Conservation (phyloP, 2,888 invertebrate genomes). For the Eristalinus aeneus region DNA sequence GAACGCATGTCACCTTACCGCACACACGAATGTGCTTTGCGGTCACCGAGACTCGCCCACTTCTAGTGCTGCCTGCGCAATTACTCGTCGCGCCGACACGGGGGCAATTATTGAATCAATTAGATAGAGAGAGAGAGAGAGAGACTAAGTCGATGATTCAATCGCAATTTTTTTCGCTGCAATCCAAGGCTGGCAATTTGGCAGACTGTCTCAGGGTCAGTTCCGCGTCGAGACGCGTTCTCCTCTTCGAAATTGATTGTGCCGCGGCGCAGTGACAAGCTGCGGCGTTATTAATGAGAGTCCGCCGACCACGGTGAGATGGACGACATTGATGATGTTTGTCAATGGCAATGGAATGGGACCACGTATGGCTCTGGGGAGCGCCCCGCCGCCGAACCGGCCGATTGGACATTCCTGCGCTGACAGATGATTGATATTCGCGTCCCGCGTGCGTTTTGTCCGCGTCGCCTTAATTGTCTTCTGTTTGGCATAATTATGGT, state of each 20-base stretch:
- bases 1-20: conserved; percentile 19
- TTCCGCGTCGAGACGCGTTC: conserved; percentile 56
- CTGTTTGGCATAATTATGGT: conserved; percentile 59
- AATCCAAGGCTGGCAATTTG: conserved; percentile 21
- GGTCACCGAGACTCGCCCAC: conserved; percentile 14
- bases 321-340: conserved; percentile 68
- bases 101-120: conserved; percentile 15
- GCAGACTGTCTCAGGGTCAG: conserved; percentile 38
- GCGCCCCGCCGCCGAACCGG: not conserved
- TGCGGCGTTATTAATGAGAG: conserved; percentile 64
- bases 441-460: conserved; percentile 25
- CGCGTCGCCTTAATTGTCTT: conserved; percentile 55
- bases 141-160: conserved; percentile 46
- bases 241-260: conserved; percentile 59
- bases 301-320: conserved; percentile 54
- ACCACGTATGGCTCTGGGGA: conserved; percentile 49
- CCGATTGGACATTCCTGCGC: conserved; percentile 32
- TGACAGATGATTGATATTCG: conserved; percentile 70
- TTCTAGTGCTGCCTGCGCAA: conserved; percentile 36
- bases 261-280: conserved; percentile 59
- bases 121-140: not conserved
- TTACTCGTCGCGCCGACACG: conserved; percentile 26
- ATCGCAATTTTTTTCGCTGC: conserved; percentile 39
- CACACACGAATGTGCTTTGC: conserved; percentile 20
- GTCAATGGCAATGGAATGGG: conserved; percentile 64